A percentile compares a stretch with the other conserved stretches of the same genome.
These are phyloP conservation scores for Glossosoma conforme DNA, from an alignment of 1,140 invertebrate species.

Conservation along the genomic window DNA sequence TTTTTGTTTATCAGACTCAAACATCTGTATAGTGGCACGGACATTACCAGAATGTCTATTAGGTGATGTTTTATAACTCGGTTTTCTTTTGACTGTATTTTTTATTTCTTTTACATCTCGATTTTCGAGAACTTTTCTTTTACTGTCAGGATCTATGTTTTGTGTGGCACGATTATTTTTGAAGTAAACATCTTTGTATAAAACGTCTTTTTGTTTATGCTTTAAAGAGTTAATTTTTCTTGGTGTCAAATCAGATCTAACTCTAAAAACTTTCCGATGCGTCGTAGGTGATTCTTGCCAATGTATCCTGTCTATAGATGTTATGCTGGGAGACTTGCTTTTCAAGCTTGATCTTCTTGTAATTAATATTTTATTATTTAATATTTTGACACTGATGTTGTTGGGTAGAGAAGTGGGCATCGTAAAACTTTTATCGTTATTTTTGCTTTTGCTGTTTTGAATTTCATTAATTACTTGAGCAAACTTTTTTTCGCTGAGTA, in stretches of 20 bases:
- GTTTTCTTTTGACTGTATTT: conserved; percentile 34
- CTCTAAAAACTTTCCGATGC: conserved; percentile 41
- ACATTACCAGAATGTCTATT: conserved; percentile 19
- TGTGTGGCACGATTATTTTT: too few relatives aligned
- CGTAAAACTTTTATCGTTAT: conserved; percentile 41
- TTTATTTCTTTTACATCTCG: conserved; percentile 30
- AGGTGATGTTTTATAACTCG: conserved; percentile 22
- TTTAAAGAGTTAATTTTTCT: conserved; percentile 21
- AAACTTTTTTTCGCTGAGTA: conserved; percentile 42
- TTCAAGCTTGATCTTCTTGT: conserved; percentile 39
- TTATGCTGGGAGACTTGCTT: conserved; percentile 46
- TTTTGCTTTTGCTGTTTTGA: conserved; percentile 31
- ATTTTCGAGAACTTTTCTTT: too few relatives aligned
- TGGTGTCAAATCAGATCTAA: conserved; percentile 44
- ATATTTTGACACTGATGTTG: conserved; percentile 48
- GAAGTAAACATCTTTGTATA: too few relatives aligned
- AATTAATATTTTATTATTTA: conserved; percentile 40
- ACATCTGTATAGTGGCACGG: conserved; percentile 24
- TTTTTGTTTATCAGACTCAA: conserved; percentile 22
- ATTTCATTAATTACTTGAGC: conserved; percentile 42
- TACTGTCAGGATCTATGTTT: too few relatives aligned
- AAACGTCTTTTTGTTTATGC: conserved; percentile 14
- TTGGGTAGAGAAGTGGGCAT: conserved; percentile 44
- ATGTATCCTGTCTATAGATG: conserved; percentile 44
- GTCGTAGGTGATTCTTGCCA: conserved; percentile 36